Evolutionary conservation across 2,113 vertebrate species (phyloP).

Genomic region (Clupea harengus): DNA sequence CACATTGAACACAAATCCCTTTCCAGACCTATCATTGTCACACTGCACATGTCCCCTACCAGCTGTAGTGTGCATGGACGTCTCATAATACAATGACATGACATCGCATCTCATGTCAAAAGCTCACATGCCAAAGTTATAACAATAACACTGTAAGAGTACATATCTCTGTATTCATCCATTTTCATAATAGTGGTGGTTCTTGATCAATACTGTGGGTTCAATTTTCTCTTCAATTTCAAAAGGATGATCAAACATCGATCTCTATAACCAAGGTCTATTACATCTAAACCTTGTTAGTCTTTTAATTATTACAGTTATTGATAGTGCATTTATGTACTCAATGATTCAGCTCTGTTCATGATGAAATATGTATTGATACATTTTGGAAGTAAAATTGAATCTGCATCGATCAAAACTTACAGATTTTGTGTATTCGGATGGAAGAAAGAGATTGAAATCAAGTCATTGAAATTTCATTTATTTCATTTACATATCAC

Average conservation of each 20-base stretch:
- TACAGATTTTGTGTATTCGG: neutral
- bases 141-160: neutral
- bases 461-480: neutral
- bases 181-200: neutral
- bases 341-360: neutral
- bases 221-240: neutral
- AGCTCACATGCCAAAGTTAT: neutral
- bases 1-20: neutral
- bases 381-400: neutral
- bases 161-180: neutral
- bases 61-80: neutral
- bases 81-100: neutral
- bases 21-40: neutral
- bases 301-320: slow-evolving; percentile 13
- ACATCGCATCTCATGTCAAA: neutral
- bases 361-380: slow-evolving; percentile 15
- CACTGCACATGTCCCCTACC: neutral
- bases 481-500: neutral
- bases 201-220: neutral
- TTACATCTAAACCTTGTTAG: slow-evolving; percentile 12
- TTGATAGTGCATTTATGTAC: neutral
- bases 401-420: neutral
- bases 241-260: slow-evolving; percentile 11
- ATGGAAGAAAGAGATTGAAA: neutral
- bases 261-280: neutral